Conservation (phyloP, 1,140 invertebrate species). For the Sitobion miscanthi region DNA sequence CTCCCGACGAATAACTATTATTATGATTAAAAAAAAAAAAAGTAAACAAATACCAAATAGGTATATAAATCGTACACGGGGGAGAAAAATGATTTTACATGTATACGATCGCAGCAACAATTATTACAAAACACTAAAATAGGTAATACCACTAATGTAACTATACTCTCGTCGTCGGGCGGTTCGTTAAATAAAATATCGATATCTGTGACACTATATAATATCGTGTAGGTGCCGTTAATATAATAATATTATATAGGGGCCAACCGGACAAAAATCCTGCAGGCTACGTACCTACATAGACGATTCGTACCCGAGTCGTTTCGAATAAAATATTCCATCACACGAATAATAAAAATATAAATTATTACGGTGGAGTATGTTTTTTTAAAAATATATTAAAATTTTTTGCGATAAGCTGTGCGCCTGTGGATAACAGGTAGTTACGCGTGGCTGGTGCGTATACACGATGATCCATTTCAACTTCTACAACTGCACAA, state of each 20-base stretch:
- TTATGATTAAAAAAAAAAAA: not conserved
- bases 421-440: not conserved
- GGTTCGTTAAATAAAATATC: not conserved
- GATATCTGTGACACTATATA: not conserved
- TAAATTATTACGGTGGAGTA: not conserved
- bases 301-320: not conserved
- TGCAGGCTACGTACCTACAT: not conserved
- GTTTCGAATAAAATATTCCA: not conserved
- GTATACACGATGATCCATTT: not conserved
- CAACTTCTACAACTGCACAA: not conserved
- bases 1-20: not conserved
- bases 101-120: not conserved
- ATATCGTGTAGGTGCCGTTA: not conserved
- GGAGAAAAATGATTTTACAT: not conserved
- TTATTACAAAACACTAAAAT: not conserved
- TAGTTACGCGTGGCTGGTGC: not conserved
- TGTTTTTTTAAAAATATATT: not conserved
- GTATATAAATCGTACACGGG: not conserved
- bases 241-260: not conserved
- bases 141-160: not conserved
- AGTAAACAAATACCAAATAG: not conserved
- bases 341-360: not conserved
- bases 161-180: not conserved
- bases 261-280: not conserved
- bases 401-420: not conserved